Base-by-base conservation (phyloP, 2,888 invertebrate species). In the Torymus texanus region DNA sequence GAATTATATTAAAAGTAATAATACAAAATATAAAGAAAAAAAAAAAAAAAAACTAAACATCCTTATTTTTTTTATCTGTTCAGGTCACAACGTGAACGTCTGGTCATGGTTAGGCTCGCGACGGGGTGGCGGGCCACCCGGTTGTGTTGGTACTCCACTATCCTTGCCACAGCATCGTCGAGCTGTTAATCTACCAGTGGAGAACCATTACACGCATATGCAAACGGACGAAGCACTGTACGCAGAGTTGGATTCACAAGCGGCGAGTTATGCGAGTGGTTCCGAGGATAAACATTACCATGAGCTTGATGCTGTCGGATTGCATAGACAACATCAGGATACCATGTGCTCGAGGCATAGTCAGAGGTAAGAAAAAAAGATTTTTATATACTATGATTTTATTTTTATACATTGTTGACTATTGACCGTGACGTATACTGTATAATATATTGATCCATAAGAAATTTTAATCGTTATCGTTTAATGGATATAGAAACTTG, bases 201-300 rank as follows among this genome's bases (percentile, higher is more conserved):
- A 94, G 89, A 94, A 94, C 87, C 94, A 94, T 88, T 94, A 94
- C 88, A 94, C 94, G 8, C 94, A 94, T 87, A 93, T 94, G 93
- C 94, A 94, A 83, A 92, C 89, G 29, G 94, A 94, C 85, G 93
- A 93, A 86, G 94, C 94, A 0, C 91, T 95, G 16, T 95, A 95
- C 87, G 94, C 94, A 10, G 94, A 95, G 89, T 89, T 95, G 83
- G 94, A 95, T 88, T 91, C 93, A 66, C 93, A 93, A 85, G 91
- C 88, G 78, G 88, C 90, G 81, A 90, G 90, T 85, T 90, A 90
- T 85, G 90, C 90, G 67, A 90, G 90, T 83, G 90, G 90, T 84
- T 87, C 87, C 84, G 88, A 85, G 79, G 89, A 89, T 79, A 89
- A 90, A 84, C 89, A 90, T 70, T 90, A 90, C 84, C 90, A 90